These are phyloP conservation scores for Myathropa florea DNA, from an alignment of 2,888 invertebrate species.

Conservation along the genomic window DNA sequence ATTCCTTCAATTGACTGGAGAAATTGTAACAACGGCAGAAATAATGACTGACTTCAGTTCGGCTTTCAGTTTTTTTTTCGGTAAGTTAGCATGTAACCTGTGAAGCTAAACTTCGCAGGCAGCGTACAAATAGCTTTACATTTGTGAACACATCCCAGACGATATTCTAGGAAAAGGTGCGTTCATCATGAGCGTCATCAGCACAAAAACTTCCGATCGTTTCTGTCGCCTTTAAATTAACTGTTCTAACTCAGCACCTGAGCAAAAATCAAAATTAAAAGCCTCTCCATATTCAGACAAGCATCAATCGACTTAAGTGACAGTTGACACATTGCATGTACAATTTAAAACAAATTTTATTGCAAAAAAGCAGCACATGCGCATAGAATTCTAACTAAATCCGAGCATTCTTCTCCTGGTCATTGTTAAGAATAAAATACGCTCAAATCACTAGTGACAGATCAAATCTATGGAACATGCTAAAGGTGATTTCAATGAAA, in stretches of 20 bases:
- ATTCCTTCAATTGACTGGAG: too few species aligned
- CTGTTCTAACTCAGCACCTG: not conserved
- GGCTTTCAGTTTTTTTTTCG: too few species aligned
- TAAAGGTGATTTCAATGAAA: not conserved
- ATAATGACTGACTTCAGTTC: too few species aligned
- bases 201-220: too few species aligned
- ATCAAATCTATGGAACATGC: not conserved
- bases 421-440: not conserved
- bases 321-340: not conserved
- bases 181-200: too few species aligned
- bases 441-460: not conserved
- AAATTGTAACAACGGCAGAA: too few species aligned
- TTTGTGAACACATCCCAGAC: too few species aligned
- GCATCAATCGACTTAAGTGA: not conserved
- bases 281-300: not conserved
- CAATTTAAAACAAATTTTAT: not conserved
- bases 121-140: too few species aligned
- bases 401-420: not conserved
- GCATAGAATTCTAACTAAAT: not conserved
- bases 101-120: too few species aligned
- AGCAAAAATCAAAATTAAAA: not conserved
- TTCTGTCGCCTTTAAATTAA: not conserved
- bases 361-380: not conserved
- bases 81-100: too few species aligned
- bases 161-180: too few species aligned